Evolutionary conservation across 2,888 invertebrate species (phyloP), one percentile per base, ranked within the genome.

Genomic region (Calephelis perditalis): DNA sequence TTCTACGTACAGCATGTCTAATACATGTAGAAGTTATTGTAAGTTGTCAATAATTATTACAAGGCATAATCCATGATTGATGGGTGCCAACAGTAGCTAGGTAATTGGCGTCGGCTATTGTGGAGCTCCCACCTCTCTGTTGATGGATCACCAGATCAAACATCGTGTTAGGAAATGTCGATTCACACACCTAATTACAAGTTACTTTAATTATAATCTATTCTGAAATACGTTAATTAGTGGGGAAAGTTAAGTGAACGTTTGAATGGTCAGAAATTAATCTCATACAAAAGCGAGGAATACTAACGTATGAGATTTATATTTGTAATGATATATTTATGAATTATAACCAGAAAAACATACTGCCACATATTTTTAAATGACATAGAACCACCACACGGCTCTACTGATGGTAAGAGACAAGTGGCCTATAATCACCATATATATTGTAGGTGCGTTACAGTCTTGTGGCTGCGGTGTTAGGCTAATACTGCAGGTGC

Each of bases 1-100:
- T 40, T 40, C 5, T 40, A 0, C 6, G 40, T 40, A 40, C 5
- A 40, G 35, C 52, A 35, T 35, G 49, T 52, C 52, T 52, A 35
- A 6, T 26, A 35, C 35, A 11, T 49, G 56, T 62, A 69, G 64
- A 73, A 68, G 74, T 78, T 77, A 78, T 78, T 77, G 52, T 26
- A 26, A 10, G 76, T 71, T 79, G 86, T 86, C 86, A 85, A 82
- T 88, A 84, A 84, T 85, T 81, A 87, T 84, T 82, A 82, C 74
- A 68, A 68, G 67, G 74, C 74, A 76, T 85, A 83, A 85, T 82
- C 78, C 76, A 67, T 81, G 86, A 88, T 87, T 86, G 84, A 87
- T 86, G 82, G 76, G 75, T 70, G 77, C 72, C 75, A 76, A 84
- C 87, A 78, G 88, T 82, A 87, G 87, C 79, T 69, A 68, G 73